These are phyloP conservation scores for Drosophila paracracens DNA, from an alignment of 2,888 invertebrate species.

Conservation along the genomic window DNA sequence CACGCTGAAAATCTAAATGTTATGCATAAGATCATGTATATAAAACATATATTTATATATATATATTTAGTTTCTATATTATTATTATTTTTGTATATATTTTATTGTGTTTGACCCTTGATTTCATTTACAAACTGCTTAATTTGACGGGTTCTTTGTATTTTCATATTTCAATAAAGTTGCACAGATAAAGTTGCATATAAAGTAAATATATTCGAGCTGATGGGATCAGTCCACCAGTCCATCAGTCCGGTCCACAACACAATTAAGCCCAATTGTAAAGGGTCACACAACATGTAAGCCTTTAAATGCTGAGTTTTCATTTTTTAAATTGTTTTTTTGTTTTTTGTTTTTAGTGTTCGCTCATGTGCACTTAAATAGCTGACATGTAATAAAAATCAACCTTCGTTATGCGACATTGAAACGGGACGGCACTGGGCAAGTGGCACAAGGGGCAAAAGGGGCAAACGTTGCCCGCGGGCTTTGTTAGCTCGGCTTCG, in stretches of 20 bases:
- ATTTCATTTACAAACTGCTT: neutral
- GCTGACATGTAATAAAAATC: conserved; percentile 68
- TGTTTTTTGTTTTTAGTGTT: conserved; percentile 5
- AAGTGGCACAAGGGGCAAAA: conserved; percentile 1
- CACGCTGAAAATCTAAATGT: neutral
- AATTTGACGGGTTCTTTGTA: neutral
- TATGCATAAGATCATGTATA: neutral
- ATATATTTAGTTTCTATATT: neutral
- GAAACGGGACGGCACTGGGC: conserved; percentile 10
- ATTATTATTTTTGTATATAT: neutral
- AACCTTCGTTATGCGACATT: conserved; percentile 54
- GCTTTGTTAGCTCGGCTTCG: conserved; percentile 19
- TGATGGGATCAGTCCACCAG: neutral
- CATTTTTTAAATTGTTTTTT: neutral
- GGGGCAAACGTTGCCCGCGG: conserved; percentile 33
- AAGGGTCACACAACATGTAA: conserved; percentile 38
- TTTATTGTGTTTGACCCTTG: neutral
- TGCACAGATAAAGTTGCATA: neutral
- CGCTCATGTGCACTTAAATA: conserved; percentile 52
- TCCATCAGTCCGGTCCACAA: neutral
- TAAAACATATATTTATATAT: too few species aligned
- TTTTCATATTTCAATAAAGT: neutral
- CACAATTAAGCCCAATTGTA: conserved; percentile 44
- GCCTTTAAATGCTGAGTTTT: conserved; percentile 20
- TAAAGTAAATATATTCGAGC: neutral